Evolutionary conservation across 2,888 invertebrate species (phyloP), one percentile per base, ranked within the genome.

Genomic region (Ernsta delagoae): DNA sequence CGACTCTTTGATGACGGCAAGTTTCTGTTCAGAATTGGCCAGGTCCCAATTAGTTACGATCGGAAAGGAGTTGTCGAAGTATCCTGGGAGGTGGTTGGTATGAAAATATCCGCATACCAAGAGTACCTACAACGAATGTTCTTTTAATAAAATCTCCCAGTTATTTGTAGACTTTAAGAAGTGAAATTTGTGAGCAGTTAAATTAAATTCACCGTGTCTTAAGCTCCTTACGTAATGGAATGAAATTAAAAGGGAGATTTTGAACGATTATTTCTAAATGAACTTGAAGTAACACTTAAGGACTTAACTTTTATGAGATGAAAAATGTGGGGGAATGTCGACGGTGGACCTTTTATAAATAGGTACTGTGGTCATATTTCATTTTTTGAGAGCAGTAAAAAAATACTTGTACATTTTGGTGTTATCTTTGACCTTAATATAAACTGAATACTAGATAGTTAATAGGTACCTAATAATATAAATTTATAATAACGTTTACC

Each of bases 1-100:
- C 60, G 67, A 68, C 48, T 24, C 56, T 68, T 62, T 62, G 62
- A 68, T 62, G 57, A 68, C 68, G 56, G 39, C 48, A 61, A 61
- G 48, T 68, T 68, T 57, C 50, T 36, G 24, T 39, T 12, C 12
- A 31, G 48, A 50, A 68, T 62, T 68, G 68, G 62, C 62, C n/a
- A 8, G 50, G 48, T 57, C 62, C 68, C 68, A 68, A 62, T 68
- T 53, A 53, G 53, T 53, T 56, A 62, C 56, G 56, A 68, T 57
- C 62, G 62, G 62, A 12, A 50, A 68, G 62, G 62, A 62, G 67
- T 62, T 66, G 59, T 53, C 60, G 54, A 54, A 67, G 59, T 67
- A 67, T 67, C 61, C 50, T 54, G 53, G 45, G 54, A 57, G 48
- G 56, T 57, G 41, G 56, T 48, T 48, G 24, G 48, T 57, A 62